A percentile compares a stretch with the other conserved stretches of the same genome.
Conservation (phyloP, 2,888 invertebrate species). For the Machimus atricapillus region DNA sequence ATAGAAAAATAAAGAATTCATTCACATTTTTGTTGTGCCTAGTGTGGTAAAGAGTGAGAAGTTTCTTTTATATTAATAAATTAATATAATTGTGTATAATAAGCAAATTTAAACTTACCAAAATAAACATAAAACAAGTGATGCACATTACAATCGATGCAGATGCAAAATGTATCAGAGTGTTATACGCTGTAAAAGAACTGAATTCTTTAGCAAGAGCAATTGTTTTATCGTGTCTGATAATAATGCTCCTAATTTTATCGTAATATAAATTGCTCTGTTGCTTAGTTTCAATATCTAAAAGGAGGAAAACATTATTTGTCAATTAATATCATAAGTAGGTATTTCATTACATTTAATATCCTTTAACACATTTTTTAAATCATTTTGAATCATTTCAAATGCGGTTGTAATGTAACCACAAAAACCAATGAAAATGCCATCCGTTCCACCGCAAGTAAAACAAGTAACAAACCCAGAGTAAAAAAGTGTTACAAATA, state of each 20-base stretch:
- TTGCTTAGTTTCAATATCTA: constrained; percentile 46
- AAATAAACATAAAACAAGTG: constrained; percentile 26
- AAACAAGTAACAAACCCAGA: constrained; percentile 57
- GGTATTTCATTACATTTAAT: neutral
- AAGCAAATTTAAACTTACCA: neutral
- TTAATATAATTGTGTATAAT: neutral
- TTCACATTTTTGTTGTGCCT: no score
- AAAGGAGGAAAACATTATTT: neutral
- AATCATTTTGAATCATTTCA: constrained; percentile 48
- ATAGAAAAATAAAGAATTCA: no score
- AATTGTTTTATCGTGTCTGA: constrained; percentile 57
- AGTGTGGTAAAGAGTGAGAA: no score
- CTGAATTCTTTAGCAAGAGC: constrained; percentile 32
- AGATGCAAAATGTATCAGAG: constrained; percentile 42
- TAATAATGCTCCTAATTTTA: neutral
- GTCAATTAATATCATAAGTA: neutral
- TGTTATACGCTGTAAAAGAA: constrained; percentile 28
- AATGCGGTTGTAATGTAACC: constrained; percentile 56
- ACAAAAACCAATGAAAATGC: constrained; percentile 57
- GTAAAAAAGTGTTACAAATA: no score
- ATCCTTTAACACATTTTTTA: neutral
- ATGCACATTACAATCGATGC: constrained; percentile 43
- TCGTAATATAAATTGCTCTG: neutral
- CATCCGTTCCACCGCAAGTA: constrained; percentile 57
- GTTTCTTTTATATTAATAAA: no score